These are phyloP conservation scores for Cydia pomonella DNA, from an alignment of 1,140 invertebrate species.

Conservation along the genomic window DNA sequence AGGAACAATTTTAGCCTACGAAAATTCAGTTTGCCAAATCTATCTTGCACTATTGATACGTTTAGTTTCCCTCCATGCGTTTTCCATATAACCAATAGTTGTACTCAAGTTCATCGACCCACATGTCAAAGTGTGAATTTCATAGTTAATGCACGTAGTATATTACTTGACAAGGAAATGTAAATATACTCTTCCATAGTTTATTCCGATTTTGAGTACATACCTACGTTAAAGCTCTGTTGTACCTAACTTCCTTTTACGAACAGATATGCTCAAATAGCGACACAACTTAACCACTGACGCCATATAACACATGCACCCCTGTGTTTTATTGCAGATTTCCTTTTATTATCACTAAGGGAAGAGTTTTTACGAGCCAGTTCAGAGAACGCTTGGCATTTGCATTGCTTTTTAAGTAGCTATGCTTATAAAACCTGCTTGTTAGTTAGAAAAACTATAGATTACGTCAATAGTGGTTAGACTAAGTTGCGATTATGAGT, in stretches of 20 bases:
- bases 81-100: too few species aligned
- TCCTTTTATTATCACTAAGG: constrained; percentile 21
- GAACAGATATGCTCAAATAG: not conserved
- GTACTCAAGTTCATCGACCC: too few species aligned
- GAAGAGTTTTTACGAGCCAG: constrained; percentile 6
- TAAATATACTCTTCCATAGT: too few species aligned
- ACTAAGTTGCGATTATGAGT: not conserved
- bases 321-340: constrained; percentile 6
- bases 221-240: not conserved
- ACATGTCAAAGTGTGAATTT: too few species aligned
- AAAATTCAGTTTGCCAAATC: too few species aligned
- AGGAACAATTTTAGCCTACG: too few species aligned
- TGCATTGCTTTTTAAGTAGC: constrained; percentile 14
- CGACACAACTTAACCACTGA: not conserved
- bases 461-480: constrained; percentile 2
- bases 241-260: not conserved
- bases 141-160: too few species aligned
- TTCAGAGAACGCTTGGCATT: constrained; percentile 10
- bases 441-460: not conserved
- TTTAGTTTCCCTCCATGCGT: too few species aligned
- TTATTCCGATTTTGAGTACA: not conserved
- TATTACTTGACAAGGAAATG: too few species aligned
- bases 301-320: constrained; percentile 20
- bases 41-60: too few species aligned
- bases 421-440: not conserved